Base-by-base conservation (phyloP, 2,888 invertebrate genomes). In the Caenorhabditis drosophilae region DNA sequence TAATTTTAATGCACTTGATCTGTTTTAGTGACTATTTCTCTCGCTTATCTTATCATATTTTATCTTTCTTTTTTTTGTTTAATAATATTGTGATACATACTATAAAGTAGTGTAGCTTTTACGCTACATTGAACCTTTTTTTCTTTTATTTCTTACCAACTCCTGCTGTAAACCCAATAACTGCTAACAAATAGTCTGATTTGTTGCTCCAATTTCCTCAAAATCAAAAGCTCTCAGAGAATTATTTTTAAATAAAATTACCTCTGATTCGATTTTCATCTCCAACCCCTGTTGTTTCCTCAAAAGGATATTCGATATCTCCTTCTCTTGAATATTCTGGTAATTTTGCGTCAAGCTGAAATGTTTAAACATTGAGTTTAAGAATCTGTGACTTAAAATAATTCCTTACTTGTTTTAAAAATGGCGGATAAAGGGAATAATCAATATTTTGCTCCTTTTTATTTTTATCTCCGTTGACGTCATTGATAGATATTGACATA, bases 131-230 rank as follows among this genome's bases (percentile, higher is more conserved):
- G n/a, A n/a, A n/a, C n/a, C n/a, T n/a, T n/a, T n/a, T n/a, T n/a
- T n/a, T n/a, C n/a, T n/a, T n/a, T n/a, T 40, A 9, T 7, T 40
- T 44, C 67, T 45, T 16, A 73, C 75, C 81, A 26, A 82, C 64
- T 23, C 81, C 82, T 26, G 83, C 77, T 3, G 79, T 74, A 54
- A 80, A 87, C 35, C 89, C 88, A 22, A 89, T 85, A 47, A 88
- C 88, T 2, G 88, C 87, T 1, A 89, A 82, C 20, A 88, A 84
- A 75, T 88, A 71, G 76, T 88, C 88, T 31, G 87, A 76, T 68
- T 85, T 84, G 53, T 86, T 86, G 62, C 84, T 83, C 86, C 86
- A 87, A 75, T 85, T 85, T 22, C 85, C 86, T 66, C 53, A 16
- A 70, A 59, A 40, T 40, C 7, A 3, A 18, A n/a, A 11, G n/a